Conservation (phyloP, 1,140 invertebrate genomes). For the Camponotus vicinus region DNA sequence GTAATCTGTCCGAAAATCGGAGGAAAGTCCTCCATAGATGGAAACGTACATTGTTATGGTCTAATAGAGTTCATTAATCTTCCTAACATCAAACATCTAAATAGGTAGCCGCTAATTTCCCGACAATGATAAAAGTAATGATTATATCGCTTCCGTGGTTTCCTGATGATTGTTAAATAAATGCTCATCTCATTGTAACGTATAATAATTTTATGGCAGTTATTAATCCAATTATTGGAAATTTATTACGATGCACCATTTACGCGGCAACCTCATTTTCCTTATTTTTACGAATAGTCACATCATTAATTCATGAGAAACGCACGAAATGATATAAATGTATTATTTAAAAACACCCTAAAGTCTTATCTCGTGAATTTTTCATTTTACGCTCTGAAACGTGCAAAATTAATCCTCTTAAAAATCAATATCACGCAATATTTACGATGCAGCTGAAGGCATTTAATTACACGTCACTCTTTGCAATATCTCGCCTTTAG, state of each 20-base stretch:
- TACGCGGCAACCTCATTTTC: conserved; percentile 4
- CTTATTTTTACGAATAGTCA: neutral
- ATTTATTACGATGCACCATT: conserved; percentile 43
- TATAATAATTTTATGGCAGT: conserved; percentile 40
- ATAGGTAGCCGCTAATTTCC: neutral
- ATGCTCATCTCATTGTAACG: conserved; percentile 10
- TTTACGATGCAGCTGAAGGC: neutral
- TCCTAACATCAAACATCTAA: neutral
- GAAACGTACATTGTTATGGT: neutral
- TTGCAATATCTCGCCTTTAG: neutral
- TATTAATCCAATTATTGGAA: conserved; percentile 46
- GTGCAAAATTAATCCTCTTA: neutral
- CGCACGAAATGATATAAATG: neutral
- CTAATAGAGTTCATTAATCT: conserved; percentile 21
- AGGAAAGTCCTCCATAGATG: neutral
- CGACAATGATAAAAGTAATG: conserved; percentile 7
- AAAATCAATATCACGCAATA: neutral
- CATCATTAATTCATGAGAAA: conserved; percentile 26
- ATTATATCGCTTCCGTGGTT: conserved; percentile 13
- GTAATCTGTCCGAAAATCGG: conserved; percentile 46
- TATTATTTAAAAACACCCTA: too few relatives aligned
- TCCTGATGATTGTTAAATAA: conserved; percentile 27
- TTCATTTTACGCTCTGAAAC: too few relatives aligned
- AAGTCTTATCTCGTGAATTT: too few relatives aligned
- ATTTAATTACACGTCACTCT: neutral